Base-by-base conservation (phyloP, 2,888 invertebrate species). In the Lamellibrachia columna region DNA sequence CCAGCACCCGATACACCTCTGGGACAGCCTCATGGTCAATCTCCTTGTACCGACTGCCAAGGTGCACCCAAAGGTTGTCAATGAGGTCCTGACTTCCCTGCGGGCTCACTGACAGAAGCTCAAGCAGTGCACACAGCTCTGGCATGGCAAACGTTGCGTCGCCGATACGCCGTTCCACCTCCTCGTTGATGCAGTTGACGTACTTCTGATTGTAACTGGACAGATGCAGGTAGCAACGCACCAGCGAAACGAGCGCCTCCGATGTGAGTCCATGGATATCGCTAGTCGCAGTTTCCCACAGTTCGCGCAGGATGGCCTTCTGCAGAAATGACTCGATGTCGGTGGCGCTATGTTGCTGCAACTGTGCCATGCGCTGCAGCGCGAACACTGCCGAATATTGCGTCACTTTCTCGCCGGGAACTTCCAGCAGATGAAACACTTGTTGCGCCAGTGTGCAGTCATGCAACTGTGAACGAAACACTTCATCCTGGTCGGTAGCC, bases 21-120 rank as follows among this genome's bases (percentile, higher is more conserved):
- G 97, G 96, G 93, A 98, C 97, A 95, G 97, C 97, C 11, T 96
- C 96, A 93, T 97, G 97, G 95, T 97, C 96, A 90, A 98, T 97
- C 55, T 97, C 97, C 75, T 96, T 95, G 94, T 97, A 97, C 93
- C 97, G 97, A 93, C 97, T 97, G 52, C 97, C 96, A 94, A 98
- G 97, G 11, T 97, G 98, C 93, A 97, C 97, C 98, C 98, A 98
- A 90, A 98, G 96, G 95, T 97, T 97, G 94, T 98, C 98, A 93
- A 97, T 97, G 9, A 95, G 94, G 22, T 97, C 97, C 53, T 97
- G 97, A 53, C 97, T 96, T 95, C 97, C 97, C 91, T 94, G 94
- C 60, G 96, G 97, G 94, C 97, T 97, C 92, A 96, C 96, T 22
- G 97, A 97, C 60, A 98, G 96, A 94, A 97, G 97, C 90, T 96